phyloP scores from a whole-genome alignment of 2,113 vertebrate genomes.

The Catharus fuscescens region DNA sequence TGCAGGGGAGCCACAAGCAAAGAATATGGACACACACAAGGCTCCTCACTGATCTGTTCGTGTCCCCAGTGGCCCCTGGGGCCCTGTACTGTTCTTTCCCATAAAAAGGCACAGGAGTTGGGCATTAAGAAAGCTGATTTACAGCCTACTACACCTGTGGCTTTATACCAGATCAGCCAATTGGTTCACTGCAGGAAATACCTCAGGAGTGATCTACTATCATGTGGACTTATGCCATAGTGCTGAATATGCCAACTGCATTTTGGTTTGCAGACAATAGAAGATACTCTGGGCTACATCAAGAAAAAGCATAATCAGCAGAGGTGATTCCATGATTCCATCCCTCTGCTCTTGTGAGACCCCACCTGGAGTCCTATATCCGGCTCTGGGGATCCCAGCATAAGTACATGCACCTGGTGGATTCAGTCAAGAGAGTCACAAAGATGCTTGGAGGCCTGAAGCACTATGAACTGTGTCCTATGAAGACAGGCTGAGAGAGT shows the following conservation, averaged over 20 bases:
- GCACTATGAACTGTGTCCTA: background rate
- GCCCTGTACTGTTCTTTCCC: background rate
- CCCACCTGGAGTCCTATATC: background rate
- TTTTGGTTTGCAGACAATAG: background rate
- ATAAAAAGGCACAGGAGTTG: background rate
- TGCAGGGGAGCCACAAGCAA: background rate
- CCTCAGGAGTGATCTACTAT: background rate
- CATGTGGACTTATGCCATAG: background rate
- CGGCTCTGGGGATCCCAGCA: background rate
- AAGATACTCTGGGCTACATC: too few species aligned
- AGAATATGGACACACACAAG: background rate
- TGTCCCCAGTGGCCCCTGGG: rapidly evolving
- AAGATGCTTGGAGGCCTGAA: background rate
- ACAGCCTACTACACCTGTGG: background rate
- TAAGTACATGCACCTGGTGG: background rate
- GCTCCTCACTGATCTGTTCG: background rate
- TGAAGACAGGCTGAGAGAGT: background rate
- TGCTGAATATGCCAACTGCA: background rate
- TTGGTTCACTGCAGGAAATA: background rate
- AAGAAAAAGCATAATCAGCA: background rate
- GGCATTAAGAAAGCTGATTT: background rate
- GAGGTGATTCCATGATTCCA: background rate
- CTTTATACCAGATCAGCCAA: background rate
- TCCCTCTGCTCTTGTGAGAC: background rate
- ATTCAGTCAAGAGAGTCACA: background rate